Conservation (phyloP, 2,113 vertebrate genomes). For the Nicator chloris region DNA sequence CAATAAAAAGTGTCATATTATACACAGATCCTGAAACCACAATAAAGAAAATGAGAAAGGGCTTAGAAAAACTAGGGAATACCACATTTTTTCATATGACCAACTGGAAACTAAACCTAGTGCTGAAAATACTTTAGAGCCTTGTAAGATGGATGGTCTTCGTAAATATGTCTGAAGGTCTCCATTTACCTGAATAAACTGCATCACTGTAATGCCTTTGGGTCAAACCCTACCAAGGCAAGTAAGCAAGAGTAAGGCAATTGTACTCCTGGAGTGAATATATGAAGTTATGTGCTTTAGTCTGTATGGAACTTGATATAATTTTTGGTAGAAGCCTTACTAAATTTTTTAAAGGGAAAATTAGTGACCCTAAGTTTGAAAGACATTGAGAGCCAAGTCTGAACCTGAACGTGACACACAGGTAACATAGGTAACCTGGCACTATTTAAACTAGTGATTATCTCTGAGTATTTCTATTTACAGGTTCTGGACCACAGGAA, state of each 20-base stretch:
- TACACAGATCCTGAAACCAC: neutral
- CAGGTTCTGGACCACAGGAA: neutral
- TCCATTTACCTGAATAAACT: neutral
- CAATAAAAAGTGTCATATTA: neutral
- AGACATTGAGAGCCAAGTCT: neutral
- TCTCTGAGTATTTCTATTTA: neutral
- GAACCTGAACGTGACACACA: neutral
- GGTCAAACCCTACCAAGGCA: neutral
- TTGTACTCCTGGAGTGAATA: neutral
- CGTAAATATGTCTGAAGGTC: slow-evolving; percentile 1
- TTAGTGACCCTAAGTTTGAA: neutral
- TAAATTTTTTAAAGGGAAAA: neutral
- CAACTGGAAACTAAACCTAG: slow-evolving; percentile 2
- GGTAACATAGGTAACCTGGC: neutral
- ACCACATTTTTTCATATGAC: slow-evolving; percentile 3
- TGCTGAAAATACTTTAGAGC: neutral
- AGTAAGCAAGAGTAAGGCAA: neutral
- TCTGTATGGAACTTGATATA: neutral
- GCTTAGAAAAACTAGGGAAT: slow-evolving; percentile 14
- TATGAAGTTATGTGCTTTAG: neutral
- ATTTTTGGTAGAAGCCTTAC: neutral
- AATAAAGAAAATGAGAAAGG: slow-evolving; percentile 31
- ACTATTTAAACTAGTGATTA: neutral
- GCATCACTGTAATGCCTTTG: neutral
- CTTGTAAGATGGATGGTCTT: neutral